Conservation (phyloP, 2,113 vertebrate species). For the Fregata magnificens region DNA sequence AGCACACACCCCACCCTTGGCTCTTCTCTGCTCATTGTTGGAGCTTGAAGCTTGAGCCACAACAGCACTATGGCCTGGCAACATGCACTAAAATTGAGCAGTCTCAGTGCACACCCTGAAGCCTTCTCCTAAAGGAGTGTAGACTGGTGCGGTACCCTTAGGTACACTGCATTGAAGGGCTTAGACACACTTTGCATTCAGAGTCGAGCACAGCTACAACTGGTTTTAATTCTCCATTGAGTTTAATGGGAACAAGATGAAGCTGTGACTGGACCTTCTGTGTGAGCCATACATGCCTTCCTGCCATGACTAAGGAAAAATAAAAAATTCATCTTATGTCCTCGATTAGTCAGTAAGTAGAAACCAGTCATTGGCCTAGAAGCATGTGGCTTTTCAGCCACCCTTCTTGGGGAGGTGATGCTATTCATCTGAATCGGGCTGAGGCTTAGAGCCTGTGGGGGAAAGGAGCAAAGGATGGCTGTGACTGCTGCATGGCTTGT, state of each 20-base stretch:
- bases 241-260: neutral
- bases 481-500: neutral
- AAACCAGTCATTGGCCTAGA: neutral
- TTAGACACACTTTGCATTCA: neutral
- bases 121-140: neutral
- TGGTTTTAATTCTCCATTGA: neutral
- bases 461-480: neutral
- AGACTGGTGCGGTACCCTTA: neutral
- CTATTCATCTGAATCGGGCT: neutral
- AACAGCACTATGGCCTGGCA: neutral
- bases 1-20: neutral
- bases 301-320: neutral
- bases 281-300: neutral
- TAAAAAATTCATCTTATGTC: neutral
- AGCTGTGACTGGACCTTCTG: neutral
- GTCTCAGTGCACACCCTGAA: neutral
- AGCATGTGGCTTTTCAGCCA: neutral
- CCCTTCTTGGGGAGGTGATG: neutral
- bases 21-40: neutral
- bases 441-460: neutral
- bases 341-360: neutral
- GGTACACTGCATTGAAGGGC: rapidly evolving
- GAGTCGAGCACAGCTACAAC: neutral
- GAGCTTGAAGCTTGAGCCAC: neutral
- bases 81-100: neutral